Percentiles rank a stretch among this genome's conserved stretches.
Conservation (phyloP, 2,888 invertebrate genomes). For the Diplazon laetatorius region DNA sequence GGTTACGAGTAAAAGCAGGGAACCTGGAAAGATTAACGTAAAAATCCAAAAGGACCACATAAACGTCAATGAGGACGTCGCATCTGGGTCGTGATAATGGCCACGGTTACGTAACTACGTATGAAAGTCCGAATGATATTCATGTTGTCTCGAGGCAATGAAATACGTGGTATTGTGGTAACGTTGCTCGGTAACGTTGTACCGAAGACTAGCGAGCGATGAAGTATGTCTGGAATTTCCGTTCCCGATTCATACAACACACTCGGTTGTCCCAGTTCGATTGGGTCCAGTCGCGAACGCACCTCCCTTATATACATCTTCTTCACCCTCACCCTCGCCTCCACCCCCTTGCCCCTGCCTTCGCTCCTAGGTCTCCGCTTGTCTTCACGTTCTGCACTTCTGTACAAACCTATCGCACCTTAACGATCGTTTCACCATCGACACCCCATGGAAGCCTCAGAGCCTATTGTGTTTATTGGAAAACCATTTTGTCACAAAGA, state of each 20-base stretch:
- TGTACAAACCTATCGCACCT: constrained; percentile 43
- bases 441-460: background rate
- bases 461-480: constrained; percentile 31
- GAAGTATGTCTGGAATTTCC: constrained; percentile 55
- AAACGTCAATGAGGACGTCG: no score
- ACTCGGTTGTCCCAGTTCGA: constrained; percentile 50
- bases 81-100: no score
- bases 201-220: constrained; percentile 4
- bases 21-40: no score
- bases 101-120: no score
- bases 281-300: constrained; percentile 28
- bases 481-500: no score
- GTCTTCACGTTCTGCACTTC: constrained; percentile 21
- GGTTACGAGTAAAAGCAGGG: no score
- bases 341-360: no score
- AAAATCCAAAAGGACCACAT: no score
- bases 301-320: no score
- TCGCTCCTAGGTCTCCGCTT: background rate
- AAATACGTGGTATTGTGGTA: constrained; percentile 6
- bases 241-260: constrained; percentile 53
- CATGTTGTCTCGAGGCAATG: constrained; percentile 37
- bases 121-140: constrained; percentile 24
- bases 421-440: constrained; percentile 37
- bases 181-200: background rate
- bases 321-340: no score